Base-by-base conservation (phyloP, 30 jellyfish, hydroid and myxozoan genomes). In the Aurelia sp. region DNA sequence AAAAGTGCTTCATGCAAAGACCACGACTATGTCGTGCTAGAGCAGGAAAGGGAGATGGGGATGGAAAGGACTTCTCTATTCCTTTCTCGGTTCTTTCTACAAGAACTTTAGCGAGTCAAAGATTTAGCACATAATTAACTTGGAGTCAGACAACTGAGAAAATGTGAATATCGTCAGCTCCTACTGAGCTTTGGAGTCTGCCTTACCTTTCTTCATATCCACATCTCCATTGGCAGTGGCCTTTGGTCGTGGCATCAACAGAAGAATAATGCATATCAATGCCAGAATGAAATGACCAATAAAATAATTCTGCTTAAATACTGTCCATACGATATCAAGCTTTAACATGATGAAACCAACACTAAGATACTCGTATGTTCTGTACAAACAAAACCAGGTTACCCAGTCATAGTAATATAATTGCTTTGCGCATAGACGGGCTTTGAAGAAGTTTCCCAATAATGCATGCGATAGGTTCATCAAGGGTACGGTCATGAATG, bases 401-500 rank as follows among this genome's bases (percentile, higher is more conserved):
- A 85, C 64, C 98, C 98, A 91, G 60, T 91, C 98, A 67, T 21
- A 85, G 35, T 84, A 74, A 35, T 40, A 40, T 53, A 72, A 87
- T 23, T 19, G 66, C 63, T 22, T 59, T 41, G 27, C 70, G 7
- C 23, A 44, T n/a, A 70, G 59, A 52, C 62, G 57, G 16, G 98
- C 92, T 47, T 73, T 86, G 41, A 86, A 55, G 22, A 90, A 72
- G 68, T 37, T 50, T 15, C 79, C 74, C 82, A 92, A 30, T 50
- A 90, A 74, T 4, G 76, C 75, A 52, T 93, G 96, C 4, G 96
- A 88, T 52, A 88, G 31, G 33, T 83, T 94, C 71, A 93, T 90
- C 81, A 93, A 37, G 16, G 98, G 97, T 11, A 93, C 98, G 0
- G 96, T 66, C 96, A 93, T 78, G 78, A 93, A 93, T n/a, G 98